A percentile compares a stretch with the other conserved stretches of the same genome.
Evolutionary conservation across 30 jellyfish, hydroid and myxozoan species (phyloP).

Genomic region (Catostylus mosaicus): DNA sequence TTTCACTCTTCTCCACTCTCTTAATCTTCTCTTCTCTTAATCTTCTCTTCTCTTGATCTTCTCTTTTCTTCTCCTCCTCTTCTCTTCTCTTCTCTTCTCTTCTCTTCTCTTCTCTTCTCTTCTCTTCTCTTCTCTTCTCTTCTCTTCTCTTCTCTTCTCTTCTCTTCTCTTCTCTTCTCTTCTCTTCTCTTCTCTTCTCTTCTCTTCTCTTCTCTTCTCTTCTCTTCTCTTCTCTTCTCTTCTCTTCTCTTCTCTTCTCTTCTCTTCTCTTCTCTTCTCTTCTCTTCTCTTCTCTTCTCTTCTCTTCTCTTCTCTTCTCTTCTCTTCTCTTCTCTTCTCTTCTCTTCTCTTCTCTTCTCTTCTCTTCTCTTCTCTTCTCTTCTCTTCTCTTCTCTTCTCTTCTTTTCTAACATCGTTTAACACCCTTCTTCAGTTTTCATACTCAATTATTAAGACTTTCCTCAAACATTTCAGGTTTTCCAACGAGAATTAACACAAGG

Average conservation of each 20-base stretch:
- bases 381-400: neutral
- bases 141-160: neutral
- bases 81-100: neutral
- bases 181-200: neutral
- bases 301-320: neutral
- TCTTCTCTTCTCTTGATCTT: neutral
- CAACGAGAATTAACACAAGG: constrained; percentile 89
- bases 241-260: neutral
- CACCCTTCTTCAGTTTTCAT: neutral
- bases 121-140: neutral
- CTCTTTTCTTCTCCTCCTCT: neutral
- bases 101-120: neutral
- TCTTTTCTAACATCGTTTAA: neutral
- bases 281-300: neutral
- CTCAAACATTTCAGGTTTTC: constrained; percentile 51
- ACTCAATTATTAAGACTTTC: neutral
- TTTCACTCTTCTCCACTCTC: neutral
- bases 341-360: neutral
- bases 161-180: neutral
- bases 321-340: neutral
- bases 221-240: neutral
- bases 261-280: neutral
- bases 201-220: neutral
- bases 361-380: neutral
- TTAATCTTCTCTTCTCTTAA: neutral